Evolutionary conservation across 2,888 invertebrate species (phyloP), one percentile per base, ranked within the genome.

Genomic region (Eristalis tenax): DNA sequence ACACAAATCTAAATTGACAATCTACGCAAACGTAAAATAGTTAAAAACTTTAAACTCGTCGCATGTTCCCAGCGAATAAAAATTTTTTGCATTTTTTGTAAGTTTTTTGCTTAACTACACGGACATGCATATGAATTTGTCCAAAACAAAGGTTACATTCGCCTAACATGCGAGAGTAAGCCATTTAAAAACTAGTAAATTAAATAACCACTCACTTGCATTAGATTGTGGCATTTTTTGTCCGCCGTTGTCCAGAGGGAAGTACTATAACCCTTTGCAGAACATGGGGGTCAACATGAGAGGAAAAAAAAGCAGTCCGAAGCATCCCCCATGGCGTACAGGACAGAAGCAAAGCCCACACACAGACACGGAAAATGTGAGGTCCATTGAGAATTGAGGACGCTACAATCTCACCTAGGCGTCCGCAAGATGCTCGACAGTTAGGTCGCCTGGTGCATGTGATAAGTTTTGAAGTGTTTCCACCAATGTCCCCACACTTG

Each of bases 381-480:
- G 18, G 28, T 70, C 74, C 79, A 75, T 69, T 70, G 61, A 68
- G 70, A 75, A 76, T 70, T 57, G 38, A 56, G 70, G 28, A 69
- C 68, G 63, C 40, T 76, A 59, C 64, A 69, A 74, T 66, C 71
- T 71, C 68, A 85, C 77, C 74, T 82, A 50, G 76, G 59, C 64
- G 77, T 50, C 82, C 77, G 77, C 77, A 82, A 81, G 82, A 78
- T 82, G 74, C 68, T 10, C 57, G 63, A 70, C 76, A 64, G 43
- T 43, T 43, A 35, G 59, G 64, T 38, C 28, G 76, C 77, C 77
- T 77, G 82, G 77, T 40, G 28, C 56, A 82, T 40, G 28, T 77
- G 85, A 85, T 85, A 85, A 85, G 77, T 81, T 81, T 63, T 68
- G 69, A 57, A 59, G 50, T 73, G 38, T 35, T 76, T 66, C 85